Evolutionary conservation across 2,888 invertebrate species (phyloP), one percentile per base, ranked within the genome.

Genomic region (Bombylius discolor): DNA sequence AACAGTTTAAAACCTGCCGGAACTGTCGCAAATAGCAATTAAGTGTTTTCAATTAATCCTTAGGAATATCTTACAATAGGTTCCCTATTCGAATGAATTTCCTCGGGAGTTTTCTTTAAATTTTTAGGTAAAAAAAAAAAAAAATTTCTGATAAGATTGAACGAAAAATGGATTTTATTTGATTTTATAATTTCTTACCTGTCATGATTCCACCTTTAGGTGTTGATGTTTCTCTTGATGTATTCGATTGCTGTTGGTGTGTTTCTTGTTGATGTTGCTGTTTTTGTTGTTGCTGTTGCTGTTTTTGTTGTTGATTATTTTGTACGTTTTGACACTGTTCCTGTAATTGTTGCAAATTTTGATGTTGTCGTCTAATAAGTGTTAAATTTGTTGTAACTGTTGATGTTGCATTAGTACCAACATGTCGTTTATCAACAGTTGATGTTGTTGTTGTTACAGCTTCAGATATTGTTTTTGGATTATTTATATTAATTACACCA

Each of bases 401-500:
- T 12, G 61, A 53, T 44, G 60, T 52, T 45, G 58, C 55, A 34
- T 53, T 52, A 13, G 57, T 48, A 45, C 56, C 56, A 36, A 59
- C 57, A 53, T 59, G 52, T 54, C 56, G 45, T 52, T 58, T 51
- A 32, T 51, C 61, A 56, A 61, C 59, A 53, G 53, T 59, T 53
- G 52, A 60, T 48, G 63, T 47, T 62, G 63, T 53, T 46, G 61
- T 55, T 50, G 63, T 57, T 51, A 62, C 51, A 8, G 47, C 23
- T 45, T 51, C 47, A 31, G 55, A 52, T 48, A 59, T 59, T 55
- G 62, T 61, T 54, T 64, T 58, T 58, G 61, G 6, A 39, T n/a
- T 44, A 46, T 34, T 42, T 11, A 42, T 42, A 42, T 42, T 72
- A 32, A 71, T 70, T 72, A 72, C 72, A 56, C 71, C 72, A 58